Evolutionary conservation across 1,140 invertebrate species (phyloP), one percentile per base, ranked within the genome.

Genomic region (Drosophila bocki): DNA sequence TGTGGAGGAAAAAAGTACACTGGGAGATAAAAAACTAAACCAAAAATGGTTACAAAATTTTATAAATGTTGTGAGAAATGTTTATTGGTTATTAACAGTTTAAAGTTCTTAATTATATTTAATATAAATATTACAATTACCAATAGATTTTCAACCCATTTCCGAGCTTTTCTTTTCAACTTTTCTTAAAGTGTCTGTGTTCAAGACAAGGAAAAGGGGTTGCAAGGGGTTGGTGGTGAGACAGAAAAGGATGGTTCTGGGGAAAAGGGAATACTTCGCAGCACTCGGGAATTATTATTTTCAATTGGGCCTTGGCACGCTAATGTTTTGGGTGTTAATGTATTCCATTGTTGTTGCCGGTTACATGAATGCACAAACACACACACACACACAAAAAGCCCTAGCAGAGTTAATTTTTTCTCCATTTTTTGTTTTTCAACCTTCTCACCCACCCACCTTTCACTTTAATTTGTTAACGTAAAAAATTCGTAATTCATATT

Each of bases 231-330:
- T 44, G 4, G 7, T 1, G 1, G 11, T 32, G 39, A 39, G 47
- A 13, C 29, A 6, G 11, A 26, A 15, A 15, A 19, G 17, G 9
- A 17, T 9, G 42, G 32, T 44, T 17, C 9, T 44, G 56, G 22
- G 22, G 32, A 26, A 45, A 22, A 57, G 32, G 19, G 45, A 64
- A 47, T 63, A 65, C 44, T 68, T 39, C 8, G 33, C 60, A 68
- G 64, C 60, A 48, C 45, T 65, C 53, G 65, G 60, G 63, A 67
- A 65, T 56, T 56, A 53, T 71, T 81, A 65, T 81, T 81, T 74
- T 81, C 78, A 81, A 67, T 54, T 71, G 79, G 35, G 64, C 57
- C 80, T 59, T 82, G 79, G 79, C 79, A 82, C 79, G 80, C 79
- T 58, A 82, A 62, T 75, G 51, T 67, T 81, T 45, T 35, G 62